Evolutionary conservation across 2,797 vertebrate genomes (phyloP).

Genomic region (Tamandua tetradactyla): DNA sequence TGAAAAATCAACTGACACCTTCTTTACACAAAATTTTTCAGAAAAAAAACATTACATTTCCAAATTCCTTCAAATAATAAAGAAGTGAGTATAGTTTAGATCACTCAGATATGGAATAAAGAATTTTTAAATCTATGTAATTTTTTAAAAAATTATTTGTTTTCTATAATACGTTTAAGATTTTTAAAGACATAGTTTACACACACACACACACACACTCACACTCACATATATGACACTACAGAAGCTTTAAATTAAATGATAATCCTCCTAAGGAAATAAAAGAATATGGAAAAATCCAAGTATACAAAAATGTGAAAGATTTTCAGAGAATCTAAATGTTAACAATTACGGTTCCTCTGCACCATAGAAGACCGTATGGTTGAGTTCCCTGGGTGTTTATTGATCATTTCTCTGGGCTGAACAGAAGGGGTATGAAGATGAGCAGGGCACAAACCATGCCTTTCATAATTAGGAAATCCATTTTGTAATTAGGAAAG

Average conservation of each 20-base stretch:
- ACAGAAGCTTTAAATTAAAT: neutral
- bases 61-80: neutral
- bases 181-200: neutral
- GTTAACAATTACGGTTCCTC: too few species aligned
- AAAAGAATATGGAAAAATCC: too few species aligned
- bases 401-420: too few species aligned
- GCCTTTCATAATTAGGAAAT: too few species aligned
- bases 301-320: too few species aligned
- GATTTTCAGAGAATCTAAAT: too few species aligned
- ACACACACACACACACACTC: neutral
- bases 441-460: too few species aligned
- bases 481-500: too few species aligned
- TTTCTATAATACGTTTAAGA: neutral
- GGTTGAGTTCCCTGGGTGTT: too few species aligned
- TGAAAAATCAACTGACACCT: neutral
- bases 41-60: neutral
- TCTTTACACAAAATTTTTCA: neutral
- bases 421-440: too few species aligned
- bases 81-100: neutral
- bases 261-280: neutral
- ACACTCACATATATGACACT: neutral
- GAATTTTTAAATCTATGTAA: neutral
- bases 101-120: neutral
- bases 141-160: neutral
- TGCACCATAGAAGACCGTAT: too few species aligned